phyloP scores from a whole-genome alignment of 1,140 invertebrate genomes.

The Pachypeltis micranthus region DNA sequence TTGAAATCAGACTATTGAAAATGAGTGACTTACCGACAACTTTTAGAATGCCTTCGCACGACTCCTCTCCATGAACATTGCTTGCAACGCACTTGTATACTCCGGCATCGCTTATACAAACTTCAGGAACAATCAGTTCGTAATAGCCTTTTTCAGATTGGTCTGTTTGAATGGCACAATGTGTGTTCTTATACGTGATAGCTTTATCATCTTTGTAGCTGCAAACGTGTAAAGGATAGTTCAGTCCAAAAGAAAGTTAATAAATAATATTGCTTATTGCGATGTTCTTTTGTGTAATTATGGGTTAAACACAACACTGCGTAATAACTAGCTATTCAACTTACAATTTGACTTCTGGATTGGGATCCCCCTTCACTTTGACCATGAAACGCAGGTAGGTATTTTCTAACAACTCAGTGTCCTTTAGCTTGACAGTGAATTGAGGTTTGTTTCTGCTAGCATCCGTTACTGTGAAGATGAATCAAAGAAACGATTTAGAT shows the following conservation, averaged over 20 bases:
- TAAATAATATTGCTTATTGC: too few relatives aligned
- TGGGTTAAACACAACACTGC: neutral
- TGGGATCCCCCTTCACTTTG: conserved; percentile 75
- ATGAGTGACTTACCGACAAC: conserved; percentile 50
- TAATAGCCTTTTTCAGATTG: conserved; percentile 70
- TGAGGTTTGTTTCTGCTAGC: conserved; percentile 64
- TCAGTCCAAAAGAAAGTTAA: conserved; percentile 29
- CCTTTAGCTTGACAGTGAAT: conserved; percentile 70
- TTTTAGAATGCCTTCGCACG: conserved; percentile 60
- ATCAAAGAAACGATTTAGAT: conserved; percentile 22
- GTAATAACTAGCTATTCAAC: conserved; percentile 33
- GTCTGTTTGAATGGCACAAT: conserved; percentile 59
- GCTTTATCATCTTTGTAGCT: conserved; percentile 74
- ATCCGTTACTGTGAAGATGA: conserved; percentile 54
- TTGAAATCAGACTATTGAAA: neutral
- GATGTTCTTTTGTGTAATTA: neutral
- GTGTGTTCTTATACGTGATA: conserved; percentile 52
- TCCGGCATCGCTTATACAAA: conserved; percentile 68
- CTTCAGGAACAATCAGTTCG: conserved; percentile 77
- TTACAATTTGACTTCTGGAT: conserved; percentile 75
- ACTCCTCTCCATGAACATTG: conserved; percentile 70
- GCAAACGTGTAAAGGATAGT: too few relatives aligned
- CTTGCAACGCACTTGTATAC: conserved; percentile 74
- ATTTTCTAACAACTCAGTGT: conserved; percentile 74
- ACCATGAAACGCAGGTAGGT: conserved; percentile 82